Evolutionary conservation across 2,888 invertebrate genomes (phyloP).

Genomic region (Lasioglossum zephyrum): DNA sequence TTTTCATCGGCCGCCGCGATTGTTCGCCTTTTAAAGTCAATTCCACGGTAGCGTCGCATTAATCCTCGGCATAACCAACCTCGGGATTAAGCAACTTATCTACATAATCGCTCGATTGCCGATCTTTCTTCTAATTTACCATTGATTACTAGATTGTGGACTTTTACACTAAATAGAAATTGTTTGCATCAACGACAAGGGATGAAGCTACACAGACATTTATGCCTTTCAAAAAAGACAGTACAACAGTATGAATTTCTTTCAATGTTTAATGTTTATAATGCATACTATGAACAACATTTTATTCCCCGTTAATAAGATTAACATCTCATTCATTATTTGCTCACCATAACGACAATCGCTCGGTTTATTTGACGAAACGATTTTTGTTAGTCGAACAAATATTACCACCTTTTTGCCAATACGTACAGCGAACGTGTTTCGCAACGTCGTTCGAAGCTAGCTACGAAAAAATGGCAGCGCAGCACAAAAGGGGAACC

Average conservation of each 20-base stretch:
- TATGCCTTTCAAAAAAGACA: no score
- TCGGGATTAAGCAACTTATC: neutral
- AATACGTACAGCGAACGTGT: neutral
- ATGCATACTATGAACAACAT: no score
- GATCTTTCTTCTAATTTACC: neutral
- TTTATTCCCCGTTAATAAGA: no score
- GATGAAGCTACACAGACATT: no score
- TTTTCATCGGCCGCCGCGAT: conserved; percentile 16
- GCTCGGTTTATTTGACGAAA: neutral
- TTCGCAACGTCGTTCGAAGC: neutral
- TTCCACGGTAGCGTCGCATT: conserved; percentile 1
- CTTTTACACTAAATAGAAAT: no score
- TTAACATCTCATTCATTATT: no score
- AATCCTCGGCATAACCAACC: neutral
- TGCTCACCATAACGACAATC: neutral
- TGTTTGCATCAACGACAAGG: no score
- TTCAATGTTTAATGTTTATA: no score
- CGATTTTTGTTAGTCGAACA: neutral
- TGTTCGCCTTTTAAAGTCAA: conserved; percentile 4
- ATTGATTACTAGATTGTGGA: neutral
- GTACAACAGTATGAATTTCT: no score
- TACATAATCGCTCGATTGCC: neutral
- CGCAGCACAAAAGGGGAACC: conserved; percentile 1
- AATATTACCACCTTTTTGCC: neutral
- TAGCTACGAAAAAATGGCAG: conserved; percentile 10